Base-by-base conservation (phyloP, 2,113 vertebrate genomes). In the Hippocampus abdominalis region DNA sequence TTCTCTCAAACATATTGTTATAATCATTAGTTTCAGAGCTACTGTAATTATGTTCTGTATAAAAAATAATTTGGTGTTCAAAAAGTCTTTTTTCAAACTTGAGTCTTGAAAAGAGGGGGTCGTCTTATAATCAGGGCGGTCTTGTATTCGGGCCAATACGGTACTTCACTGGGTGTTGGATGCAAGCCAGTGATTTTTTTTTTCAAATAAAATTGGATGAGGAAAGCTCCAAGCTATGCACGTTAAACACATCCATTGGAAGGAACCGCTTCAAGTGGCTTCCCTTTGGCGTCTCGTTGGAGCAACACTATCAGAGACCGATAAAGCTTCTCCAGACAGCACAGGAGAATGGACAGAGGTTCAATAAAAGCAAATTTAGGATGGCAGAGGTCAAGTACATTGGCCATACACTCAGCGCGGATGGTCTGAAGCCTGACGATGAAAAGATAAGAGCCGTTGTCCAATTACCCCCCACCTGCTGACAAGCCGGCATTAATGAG, bases 211-310 rank as follows among this genome's bases (percentile, higher is more conserved):
- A 73, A 69, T 46, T 70, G 12, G 54, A 84, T 59, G 20, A 60
- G 20, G 60, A 80, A 20, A 76, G 68, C 23, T 81, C 56, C 6
- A 77, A 71, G 10, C 25, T 74, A 0, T 79, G 75, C 23, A 81
- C 53, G 0, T 74, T 82, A 5, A 81, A 77, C 1, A 76, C 42
- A 0, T 64, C 51, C 32, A 36, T 36, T 36, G 5, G 5, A 36
- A 36, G 40, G 29, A 71, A 69, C 9, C n/a, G 51, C 8, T 78
- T 75, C 11, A 32, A 61, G 1, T 1, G 18, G 13, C 63, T 76
- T 20, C 68, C 27, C 0, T 80, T 75, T 76, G 62, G 25, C 0
- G 68, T 81, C 8, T 81, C 72, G n/a, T 0, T 20, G 16, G 27
- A 48, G 5, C 54, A 70, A 62, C 40, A 44, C 42, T 51, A 63